Evolutionary conservation across 2,888 invertebrate species (phyloP).

Genomic region (Ischnus inquisitorius): DNA sequence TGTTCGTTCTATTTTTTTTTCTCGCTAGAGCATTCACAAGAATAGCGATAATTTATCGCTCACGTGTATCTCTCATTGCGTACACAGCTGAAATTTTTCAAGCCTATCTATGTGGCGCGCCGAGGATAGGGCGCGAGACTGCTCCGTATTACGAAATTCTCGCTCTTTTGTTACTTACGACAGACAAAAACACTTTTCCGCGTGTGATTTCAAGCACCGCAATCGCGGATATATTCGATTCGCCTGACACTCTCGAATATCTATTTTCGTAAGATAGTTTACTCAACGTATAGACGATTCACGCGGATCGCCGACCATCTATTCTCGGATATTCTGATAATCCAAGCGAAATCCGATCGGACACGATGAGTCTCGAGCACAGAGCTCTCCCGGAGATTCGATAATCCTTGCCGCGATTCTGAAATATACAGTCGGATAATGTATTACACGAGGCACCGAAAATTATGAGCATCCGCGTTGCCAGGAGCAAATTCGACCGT

Average conservation of each 20-base stretch:
- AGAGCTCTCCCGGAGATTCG: not conserved
- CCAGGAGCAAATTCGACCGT: constrained; percentile 17
- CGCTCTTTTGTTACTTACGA: not conserved
- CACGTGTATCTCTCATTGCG: constrained; percentile 27
- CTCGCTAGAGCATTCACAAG: constrained; percentile 37
- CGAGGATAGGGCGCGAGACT: not conserved
- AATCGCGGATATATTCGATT: constrained; percentile 16
- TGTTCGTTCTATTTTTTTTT: not conserved
- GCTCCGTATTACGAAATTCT: not conserved
- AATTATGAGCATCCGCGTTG: constrained; percentile 5
- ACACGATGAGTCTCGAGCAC: not conserved
- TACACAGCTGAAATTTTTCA: constrained; percentile 57
- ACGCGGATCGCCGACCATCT: constrained; percentile 33
- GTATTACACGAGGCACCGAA: constrained; percentile 3
- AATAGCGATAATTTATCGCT: constrained; percentile 50
- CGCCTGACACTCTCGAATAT: constrained; percentile 47
- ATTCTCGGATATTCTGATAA: constrained; percentile 62
- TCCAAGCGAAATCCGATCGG: constrained; percentile 27
- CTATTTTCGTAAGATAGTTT: constrained; percentile 64
- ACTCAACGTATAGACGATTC: constrained; percentile 49
- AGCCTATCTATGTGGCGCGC: not conserved
- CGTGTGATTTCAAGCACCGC: not conserved
- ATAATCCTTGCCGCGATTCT: constrained; percentile 13
- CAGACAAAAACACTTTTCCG: not conserved
- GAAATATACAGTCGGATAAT: not conserved